phyloP scores from a whole-genome alignment of 2,113 vertebrate genomes.

The Peromyscus polionotus region DNA sequence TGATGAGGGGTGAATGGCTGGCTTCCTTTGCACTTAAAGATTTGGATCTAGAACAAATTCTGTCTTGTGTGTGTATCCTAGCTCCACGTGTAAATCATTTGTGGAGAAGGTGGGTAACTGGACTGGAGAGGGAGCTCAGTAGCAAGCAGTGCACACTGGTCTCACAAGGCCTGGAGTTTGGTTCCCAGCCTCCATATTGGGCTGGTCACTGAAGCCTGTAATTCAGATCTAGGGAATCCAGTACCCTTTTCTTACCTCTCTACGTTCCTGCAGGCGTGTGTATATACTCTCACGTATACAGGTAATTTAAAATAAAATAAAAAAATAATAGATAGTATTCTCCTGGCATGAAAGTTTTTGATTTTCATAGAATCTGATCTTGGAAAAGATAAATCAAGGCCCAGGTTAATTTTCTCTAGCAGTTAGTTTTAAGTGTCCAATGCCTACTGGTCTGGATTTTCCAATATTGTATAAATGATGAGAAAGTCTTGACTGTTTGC shows the following conservation, averaged over 20 bases:
- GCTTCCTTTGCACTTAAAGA: neutral
- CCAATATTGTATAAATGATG: constrained; percentile 24
- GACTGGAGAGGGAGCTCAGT: no score
- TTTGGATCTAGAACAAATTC: neutral
- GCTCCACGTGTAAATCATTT: no score
- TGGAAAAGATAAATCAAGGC: constrained; percentile 49
- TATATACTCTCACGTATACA: neutral
- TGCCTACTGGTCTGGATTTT: neutral
- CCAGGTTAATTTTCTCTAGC: neutral
- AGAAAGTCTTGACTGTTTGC: constrained; percentile 60
- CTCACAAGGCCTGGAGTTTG: neutral
- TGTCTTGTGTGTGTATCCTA: neutral
- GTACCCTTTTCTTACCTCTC: no score
- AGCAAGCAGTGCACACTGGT: neutral
- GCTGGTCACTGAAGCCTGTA: neutral
- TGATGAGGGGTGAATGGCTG: neutral
- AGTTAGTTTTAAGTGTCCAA: neutral
- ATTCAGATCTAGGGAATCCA: no score
- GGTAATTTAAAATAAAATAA: neutral
- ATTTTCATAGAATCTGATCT: constrained; percentile 53
- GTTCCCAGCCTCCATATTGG: no score
- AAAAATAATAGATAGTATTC: neutral
- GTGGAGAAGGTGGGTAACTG: no score
- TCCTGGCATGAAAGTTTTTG: constrained; percentile 27
- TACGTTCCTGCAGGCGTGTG: no score